These are phyloP conservation scores for Pocillopora damicornis DNA, from an alignment of 64 coral and sea anemone species.

Conservation along the genomic window DNA sequence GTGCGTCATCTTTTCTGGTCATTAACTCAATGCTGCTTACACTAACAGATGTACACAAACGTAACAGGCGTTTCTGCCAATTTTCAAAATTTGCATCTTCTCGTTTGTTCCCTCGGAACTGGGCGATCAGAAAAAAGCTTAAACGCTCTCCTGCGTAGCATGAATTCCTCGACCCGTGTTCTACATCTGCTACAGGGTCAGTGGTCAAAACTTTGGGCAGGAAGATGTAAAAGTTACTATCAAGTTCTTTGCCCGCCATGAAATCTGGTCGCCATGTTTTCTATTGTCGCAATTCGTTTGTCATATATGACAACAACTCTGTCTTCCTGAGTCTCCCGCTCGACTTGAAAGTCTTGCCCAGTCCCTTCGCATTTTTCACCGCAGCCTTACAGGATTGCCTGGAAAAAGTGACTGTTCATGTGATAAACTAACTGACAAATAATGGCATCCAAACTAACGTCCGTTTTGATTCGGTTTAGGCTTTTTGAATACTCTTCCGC, in stretches of 20 bases:
- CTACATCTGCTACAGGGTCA: conserved; percentile 82
- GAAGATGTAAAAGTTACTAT: conserved; percentile 92
- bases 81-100: conserved; percentile 39
- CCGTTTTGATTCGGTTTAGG: too few species aligned
- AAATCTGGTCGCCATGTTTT: conserved; percentile 39
- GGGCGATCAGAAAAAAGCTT: conserved; percentile 84
- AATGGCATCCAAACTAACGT: too few species aligned
- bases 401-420: not conserved
- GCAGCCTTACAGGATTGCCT: conserved; percentile 4
- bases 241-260: conserved; percentile 81
- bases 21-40: conserved; percentile 68
- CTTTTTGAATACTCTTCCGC: too few species aligned
- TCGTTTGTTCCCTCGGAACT: conserved; percentile 75
- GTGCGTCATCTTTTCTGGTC: conserved; percentile 50
- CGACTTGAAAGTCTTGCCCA: not conserved
- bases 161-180: conserved; percentile 78
- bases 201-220: conserved; percentile 58
- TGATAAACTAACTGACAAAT: too few species aligned
- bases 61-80: conserved; percentile 72
- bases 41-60: conserved; percentile 67
- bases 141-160: conserved; percentile 78
- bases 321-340: not conserved
- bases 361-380: not conserved
- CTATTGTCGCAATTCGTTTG: not conserved
- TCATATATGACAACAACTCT: not conserved